These are phyloP conservation scores for Psettodes erumei DNA, from an alignment of 2,113 vertebrate species.

Conservation along the genomic window DNA sequence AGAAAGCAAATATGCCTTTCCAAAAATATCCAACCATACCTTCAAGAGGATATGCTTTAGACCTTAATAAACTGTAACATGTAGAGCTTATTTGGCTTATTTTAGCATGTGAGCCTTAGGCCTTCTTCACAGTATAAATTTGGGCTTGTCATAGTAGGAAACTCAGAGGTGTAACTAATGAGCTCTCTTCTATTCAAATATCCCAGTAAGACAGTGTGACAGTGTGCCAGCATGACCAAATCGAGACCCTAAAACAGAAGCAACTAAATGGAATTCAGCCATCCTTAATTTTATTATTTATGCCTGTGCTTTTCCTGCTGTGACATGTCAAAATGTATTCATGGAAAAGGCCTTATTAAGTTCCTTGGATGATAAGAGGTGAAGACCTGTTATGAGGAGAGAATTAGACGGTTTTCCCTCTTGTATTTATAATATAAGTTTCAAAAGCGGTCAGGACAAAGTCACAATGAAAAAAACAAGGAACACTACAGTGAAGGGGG, in stretches of 20 bases:
- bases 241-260: background rate
- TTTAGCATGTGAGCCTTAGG: background rate
- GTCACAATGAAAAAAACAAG: background rate
- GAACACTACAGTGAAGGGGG: background rate
- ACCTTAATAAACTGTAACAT: background rate
- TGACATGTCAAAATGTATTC: background rate
- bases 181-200: background rate
- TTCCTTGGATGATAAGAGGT: background rate
- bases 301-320: background rate
- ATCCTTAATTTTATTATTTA: background rate
- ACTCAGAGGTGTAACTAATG: background rate
- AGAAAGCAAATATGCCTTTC: too few relatives aligned
- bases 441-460: constrained; percentile 7
- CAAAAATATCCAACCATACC: background rate
- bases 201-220: background rate
- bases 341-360: background rate
- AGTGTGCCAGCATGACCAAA: background rate
- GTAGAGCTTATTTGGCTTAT: background rate
- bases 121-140: background rate
- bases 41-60: background rate
- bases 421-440: background rate
- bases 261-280: background rate
- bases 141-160: background rate
- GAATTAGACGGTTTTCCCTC: background rate
- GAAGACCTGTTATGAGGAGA: background rate